Evolutionary conservation across 2,113 vertebrate genomes (phyloP).

Genomic region (Rousettus leschenaultii): DNA sequence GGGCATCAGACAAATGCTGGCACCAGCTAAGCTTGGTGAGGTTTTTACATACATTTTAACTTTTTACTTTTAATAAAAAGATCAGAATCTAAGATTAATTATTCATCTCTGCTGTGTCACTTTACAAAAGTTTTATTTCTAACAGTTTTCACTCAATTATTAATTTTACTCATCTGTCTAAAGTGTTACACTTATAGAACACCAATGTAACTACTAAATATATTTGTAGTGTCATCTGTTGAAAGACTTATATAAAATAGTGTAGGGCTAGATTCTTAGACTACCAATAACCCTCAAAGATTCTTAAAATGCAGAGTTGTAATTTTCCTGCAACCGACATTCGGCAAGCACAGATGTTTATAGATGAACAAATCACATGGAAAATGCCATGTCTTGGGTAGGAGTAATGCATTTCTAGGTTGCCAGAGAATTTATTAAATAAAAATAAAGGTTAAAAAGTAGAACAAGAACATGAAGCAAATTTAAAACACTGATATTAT

Average conservation of each 20-base stretch:
- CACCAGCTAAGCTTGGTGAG: not conserved
- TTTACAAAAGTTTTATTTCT: conserved; percentile 34
- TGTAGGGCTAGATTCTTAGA: not conserved
- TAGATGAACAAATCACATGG: not conserved
- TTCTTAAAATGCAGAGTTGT: not conserved
- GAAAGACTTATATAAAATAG: not conserved
- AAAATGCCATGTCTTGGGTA: not conserved
- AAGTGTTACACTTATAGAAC: not conserved
- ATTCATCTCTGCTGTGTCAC: not conserved
- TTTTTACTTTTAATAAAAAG: not conserved
- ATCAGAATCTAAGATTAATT: not conserved
- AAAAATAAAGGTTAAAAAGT: conserved; percentile 23
- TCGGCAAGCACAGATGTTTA: not conserved
- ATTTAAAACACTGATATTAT: not conserved
- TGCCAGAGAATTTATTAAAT: not conserved
- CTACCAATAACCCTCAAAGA: not conserved
- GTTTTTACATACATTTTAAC: not conserved
- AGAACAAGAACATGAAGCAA: not conserved
- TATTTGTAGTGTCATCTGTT: not conserved
- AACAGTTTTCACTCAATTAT: not conserved
- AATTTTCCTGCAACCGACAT: not conserved
- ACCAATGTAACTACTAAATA: not conserved
- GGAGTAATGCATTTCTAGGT: not conserved
- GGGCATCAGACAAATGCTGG: not conserved
- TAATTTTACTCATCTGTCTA: not conserved